Base-by-base conservation (phyloP, 2,888 invertebrate species). In the Meteorus cinctellus region DNA sequence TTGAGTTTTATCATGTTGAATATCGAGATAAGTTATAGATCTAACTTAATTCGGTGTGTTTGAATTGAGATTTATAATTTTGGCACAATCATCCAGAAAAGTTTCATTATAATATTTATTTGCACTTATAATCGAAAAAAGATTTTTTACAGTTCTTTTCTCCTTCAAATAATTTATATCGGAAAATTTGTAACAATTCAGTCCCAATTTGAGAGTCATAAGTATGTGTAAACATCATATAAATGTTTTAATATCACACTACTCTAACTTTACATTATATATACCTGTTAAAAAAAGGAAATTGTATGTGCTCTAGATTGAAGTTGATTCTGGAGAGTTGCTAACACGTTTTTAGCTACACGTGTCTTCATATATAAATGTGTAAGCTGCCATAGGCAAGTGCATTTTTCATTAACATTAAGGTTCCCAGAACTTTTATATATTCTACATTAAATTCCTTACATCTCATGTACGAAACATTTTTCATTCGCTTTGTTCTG, bases 211-310 rank as follows among this genome's bases (percentile, higher is more conserved):
- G 36, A 75, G 70, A 70, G 62, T 29, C 29, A 65, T 24, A 65
- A 36, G 36, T 19, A 41, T 41, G 41, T 65, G 19, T 24, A 41
- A 12, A 65, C 3, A 41, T 34, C 24, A 65, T 65, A 34, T 41
- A 65, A 65, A 65, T 69, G 48, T 76, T 70, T 16, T 14, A 66
- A 77, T 31, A 31, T 73, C 55, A 19, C 55, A 55, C 6, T 19
- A 55, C 55, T 55, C 2, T 6, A 55, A 19, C 6, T n/a, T 55
- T 4, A 19, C 10, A 19, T 55, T n/a, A 55, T n/a, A 55, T 24
- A 19, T 55, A 55, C 4, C 10, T 55, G 8, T 19, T 55, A 19
- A 8, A n/a, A n/a, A 55, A 5, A 2, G 16, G 55, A 55, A 55
- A 55, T 55, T 55, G 55, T 2, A 19, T 19, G 55, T 55, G 55